Conservation (phyloP, 2,797 vertebrate genomes). For the Brachyalestes nurse region DNA sequence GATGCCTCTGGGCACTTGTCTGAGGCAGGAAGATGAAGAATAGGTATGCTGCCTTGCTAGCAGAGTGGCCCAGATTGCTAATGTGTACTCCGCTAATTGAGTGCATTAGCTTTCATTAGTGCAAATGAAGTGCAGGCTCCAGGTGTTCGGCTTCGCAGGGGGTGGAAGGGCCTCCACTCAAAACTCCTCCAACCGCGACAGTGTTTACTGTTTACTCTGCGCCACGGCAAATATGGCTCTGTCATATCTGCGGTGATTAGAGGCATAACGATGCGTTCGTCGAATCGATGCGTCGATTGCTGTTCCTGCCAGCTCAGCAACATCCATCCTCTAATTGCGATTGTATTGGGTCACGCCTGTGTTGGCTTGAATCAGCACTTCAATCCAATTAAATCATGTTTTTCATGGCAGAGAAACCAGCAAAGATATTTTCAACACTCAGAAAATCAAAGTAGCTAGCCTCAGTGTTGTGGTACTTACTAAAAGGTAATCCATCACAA, state of each 20-base stretch:
- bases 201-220: conserved; percentile 49
- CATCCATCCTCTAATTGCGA: conserved; percentile 27
- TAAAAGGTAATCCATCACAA: too few relatives aligned
- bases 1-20: conserved; percentile 40
- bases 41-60: conserved; percentile 43
- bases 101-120: conserved; percentile 61
- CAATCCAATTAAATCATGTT: conserved; percentile 37
- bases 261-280: conserved; percentile 27
- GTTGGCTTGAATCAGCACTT: conserved; percentile 42
- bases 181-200: conserved; percentile 5
- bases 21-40: conserved; percentile 51
- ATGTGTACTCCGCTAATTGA: conserved; percentile 58
- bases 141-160: conserved; percentile 49
- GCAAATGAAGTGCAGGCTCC: conserved; percentile 55
- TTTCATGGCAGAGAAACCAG: conserved; percentile 26
- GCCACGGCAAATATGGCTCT: conserved; percentile 40
- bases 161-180: background rate
- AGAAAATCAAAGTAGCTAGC: background rate
- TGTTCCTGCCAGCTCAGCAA: conserved; percentile 37
- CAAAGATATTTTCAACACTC: conserved; percentile 6
- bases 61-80: conserved; percentile 53
- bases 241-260: conserved; percentile 30
- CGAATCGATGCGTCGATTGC: conserved; percentile 9
- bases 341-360: conserved; percentile 18
- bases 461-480: too few relatives aligned